These are phyloP conservation scores for Drosophila erecta DNA, from an alignment of 1,140 invertebrate species.

Conservation along the genomic window DNA sequence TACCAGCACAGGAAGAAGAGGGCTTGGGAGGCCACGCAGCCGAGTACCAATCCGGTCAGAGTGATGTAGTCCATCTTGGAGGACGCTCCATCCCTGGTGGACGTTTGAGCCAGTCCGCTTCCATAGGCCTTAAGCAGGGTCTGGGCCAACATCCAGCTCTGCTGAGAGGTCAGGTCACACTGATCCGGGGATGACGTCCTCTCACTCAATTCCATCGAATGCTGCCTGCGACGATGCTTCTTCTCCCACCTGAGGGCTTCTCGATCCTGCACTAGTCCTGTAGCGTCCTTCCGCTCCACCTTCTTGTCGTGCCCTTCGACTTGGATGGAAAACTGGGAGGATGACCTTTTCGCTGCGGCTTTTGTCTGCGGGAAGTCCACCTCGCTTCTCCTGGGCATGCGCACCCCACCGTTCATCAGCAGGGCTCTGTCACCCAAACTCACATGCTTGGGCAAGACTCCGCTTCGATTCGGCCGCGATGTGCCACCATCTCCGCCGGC, in stretches of 20 bases:
- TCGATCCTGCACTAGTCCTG: background rate
- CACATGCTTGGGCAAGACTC: background rate
- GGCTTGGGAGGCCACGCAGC: constrained; percentile 55
- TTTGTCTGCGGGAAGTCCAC: background rate
- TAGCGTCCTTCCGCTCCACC: too few species aligned
- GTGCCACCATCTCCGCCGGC: constrained; percentile 23
- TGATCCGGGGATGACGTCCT: background rate
- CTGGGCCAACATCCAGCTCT: constrained; percentile 9
- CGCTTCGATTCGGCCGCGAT: background rate
- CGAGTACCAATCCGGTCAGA: constrained; percentile 58
- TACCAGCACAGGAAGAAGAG: constrained; percentile 65
- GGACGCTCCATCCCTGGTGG: background rate
- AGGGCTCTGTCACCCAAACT: background rate
- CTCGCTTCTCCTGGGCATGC: background rate
- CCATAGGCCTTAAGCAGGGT: background rate
- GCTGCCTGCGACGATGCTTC: background rate
- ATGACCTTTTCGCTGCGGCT: background rate
- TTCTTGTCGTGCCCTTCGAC: background rate
- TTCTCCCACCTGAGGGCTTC: background rate
- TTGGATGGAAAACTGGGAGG: background rate
- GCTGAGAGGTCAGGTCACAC: background rate
- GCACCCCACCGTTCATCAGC: background rate
- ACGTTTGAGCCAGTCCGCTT: background rate
- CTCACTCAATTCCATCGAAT: too few species aligned
- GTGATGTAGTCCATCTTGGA: constrained; percentile 74